Percentiles rank a stretch among this genome's conserved stretches.
phyloP scores from a whole-genome alignment of 2,888 invertebrate species.

The Brachypalpus laphriformis region DNA sequence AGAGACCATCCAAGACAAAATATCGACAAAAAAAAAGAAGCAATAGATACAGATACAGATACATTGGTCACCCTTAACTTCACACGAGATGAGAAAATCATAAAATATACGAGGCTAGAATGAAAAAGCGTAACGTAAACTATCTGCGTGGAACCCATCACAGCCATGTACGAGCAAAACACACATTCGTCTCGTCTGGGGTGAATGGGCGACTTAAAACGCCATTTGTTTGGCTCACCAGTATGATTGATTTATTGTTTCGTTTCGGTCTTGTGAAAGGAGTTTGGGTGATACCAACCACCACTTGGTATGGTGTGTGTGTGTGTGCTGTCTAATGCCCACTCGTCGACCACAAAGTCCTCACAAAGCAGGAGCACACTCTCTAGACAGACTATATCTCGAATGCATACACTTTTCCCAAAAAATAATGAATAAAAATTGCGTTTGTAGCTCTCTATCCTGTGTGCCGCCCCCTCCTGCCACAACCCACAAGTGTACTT shows the following conservation, averaged over 20 bases:
- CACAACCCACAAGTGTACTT: slow-evolving; percentile 64
- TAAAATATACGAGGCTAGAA: slow-evolving; percentile 42
- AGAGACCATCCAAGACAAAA: slow-evolving; percentile 15
- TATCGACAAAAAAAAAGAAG: slow-evolving; percentile 40
- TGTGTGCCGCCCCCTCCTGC: too few species aligned
- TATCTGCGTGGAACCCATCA: slow-evolving; percentile 60
- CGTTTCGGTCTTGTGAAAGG: slow-evolving; percentile 57
- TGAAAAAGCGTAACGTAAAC: slow-evolving; percentile 61
- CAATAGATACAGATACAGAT: slow-evolving; percentile 14
- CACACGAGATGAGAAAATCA: slow-evolving; percentile 44
- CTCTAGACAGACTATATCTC: too few species aligned
- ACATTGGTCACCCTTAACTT: slow-evolving; percentile 15
- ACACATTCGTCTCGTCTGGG: slow-evolving; percentile 67
- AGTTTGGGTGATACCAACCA: slow-evolving; percentile 35
- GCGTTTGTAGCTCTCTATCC: slow-evolving; percentile 25
- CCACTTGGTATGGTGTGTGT: too few species aligned
- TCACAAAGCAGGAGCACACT: slow-evolving; percentile 28
- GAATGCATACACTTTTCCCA: slow-evolving; percentile 54
- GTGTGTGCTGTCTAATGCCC: slow-evolving; percentile 57
- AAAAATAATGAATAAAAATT: slow-evolving; percentile 72
- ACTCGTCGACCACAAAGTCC: slow-evolving; percentile 64
- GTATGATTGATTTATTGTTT: slow-evolving; percentile 73
- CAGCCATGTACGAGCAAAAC: slow-evolving; percentile 55
- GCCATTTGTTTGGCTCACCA: slow-evolving; percentile 72
- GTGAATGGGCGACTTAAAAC: slow-evolving; percentile 73